Evolutionary conservation across 1,140 invertebrate species (phyloP), one percentile per base, ranked within the genome.

Genomic region (Bursaphelenchus mucronatus): DNA sequence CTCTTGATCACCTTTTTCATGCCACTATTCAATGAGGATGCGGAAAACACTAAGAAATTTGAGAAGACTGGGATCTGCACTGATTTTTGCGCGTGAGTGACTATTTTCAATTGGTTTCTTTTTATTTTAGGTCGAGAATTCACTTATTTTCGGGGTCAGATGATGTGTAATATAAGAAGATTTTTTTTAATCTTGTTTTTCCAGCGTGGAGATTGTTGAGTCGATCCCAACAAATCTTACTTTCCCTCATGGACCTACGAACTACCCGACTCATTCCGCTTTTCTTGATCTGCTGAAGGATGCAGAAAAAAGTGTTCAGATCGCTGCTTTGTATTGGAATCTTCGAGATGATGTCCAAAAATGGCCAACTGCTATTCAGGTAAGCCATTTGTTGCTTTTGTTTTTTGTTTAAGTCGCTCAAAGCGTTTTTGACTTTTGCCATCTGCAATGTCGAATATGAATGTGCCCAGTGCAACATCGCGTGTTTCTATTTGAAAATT

Each of bases 241-340:
- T 21, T 81, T 64, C 30, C n/a, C 30, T 44, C 8, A 9, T 17
- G 43, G 43, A n/a, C 41, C 71, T 13, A 58, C 10, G 6, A 6
- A 46, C 17, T 8, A 39, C 45, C 51, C 47, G 21, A 62, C 46
- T 45, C 64, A 71, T 47, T 45, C 63, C 9, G 63, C 68, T 8
- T 78, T 74, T 76, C 61, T 19, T 43, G 67, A 75, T 41, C 50
- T 80, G 19, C 55, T 81, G 8, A 56, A 57, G 13, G 57, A 21
- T 15, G 76, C 76, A 5, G 43, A 70, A 41, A 77, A 76, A 49
- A 51, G 41, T 46, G 53, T 79, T 47, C 74, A 80, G 19, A 64
- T 79, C 11, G 71, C 75, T 21, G 76, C 67, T 10, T 64, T 79
- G 19, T 79, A 79, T 52, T 79, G 77, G 77, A 79, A 79, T 68